A percentile compares a stretch with the other conserved stretches of the same genome.
phyloP scores from a whole-genome alignment of 2,888 invertebrate genomes.

The Drosophila barbarae region DNA sequence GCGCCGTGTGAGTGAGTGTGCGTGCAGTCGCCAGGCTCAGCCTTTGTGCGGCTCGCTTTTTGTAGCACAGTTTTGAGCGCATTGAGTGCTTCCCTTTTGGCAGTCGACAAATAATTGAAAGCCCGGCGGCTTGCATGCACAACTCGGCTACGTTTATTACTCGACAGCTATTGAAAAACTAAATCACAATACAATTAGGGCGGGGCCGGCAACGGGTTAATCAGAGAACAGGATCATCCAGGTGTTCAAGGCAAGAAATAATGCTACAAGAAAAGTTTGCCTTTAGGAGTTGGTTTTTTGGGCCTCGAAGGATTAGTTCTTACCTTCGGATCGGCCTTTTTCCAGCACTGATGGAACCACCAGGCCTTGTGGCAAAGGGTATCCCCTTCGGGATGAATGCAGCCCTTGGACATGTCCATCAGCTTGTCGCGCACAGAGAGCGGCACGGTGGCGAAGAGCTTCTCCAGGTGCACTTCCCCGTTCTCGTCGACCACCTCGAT shows the following conservation, averaged over 20 bases:
- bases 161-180: constrained; percentile 27
- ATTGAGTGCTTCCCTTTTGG: constrained; percentile 36
- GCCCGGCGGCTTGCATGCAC: constrained; percentile 32
- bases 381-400: constrained; percentile 77
- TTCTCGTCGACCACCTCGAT: constrained; percentile 77
- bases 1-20: constrained; percentile 1
- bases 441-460: constrained; percentile 70
- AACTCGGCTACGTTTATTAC: constrained; percentile 39
- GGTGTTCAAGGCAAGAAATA: constrained; percentile 68
- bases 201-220: constrained; percentile 13
- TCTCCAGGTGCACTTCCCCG: constrained; percentile 79
- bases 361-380: constrained; percentile 78
- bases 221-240: constrained; percentile 1
- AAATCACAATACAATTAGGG: constrained; percentile 16
- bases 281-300: neutral
- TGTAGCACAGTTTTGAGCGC: constrained; percentile 36
- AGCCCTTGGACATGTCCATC: constrained; percentile 74
- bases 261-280: constrained; percentile 50
- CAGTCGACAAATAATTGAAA: constrained; percentile 41
- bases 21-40: neutral
- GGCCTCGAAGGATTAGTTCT: neutral
- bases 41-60: constrained; percentile 28
- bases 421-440: constrained; percentile 71
- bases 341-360: constrained; percentile 80
- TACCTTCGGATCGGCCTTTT: constrained; percentile 78